Evolutionary conservation across 1,140 invertebrate genomes (phyloP), one percentile per base, ranked within the genome.

Genomic region (Papilio xuthus): DNA sequence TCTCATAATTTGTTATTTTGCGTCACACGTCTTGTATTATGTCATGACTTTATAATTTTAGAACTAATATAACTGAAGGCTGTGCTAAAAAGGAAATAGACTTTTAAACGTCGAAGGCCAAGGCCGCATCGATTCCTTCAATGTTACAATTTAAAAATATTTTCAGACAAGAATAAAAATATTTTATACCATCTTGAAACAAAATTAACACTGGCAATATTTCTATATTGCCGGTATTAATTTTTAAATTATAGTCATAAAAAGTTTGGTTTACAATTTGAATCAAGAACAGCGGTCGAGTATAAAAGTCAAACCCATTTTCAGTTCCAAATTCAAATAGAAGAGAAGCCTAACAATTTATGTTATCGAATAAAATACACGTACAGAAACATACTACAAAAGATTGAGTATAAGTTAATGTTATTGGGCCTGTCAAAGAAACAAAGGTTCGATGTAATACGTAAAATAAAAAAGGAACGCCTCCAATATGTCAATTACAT

Each of bases 1-100:
- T 42, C 41, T 67, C 26, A 28, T 23, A 20, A 13, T 23, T 26
- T 67, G 63, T 20, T 67, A 67, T 67, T 67, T 67, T 37, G 7
- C 32, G 4, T 18, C 18, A 18, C 6, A 18, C 15, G 15, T 47
- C 13, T 15, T 47, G 0, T 60, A 67, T 63, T 28, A 32, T 67
- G 60, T 67, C 26, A 67, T 67, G 26, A 12, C 28, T 67, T 18
- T 32, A 12, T 32, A 67, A 67, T 32, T 13, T 67, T 4, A 20
- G 4, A 56, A 56, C 50, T 53, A 12, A 28, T 67, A 12, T n/a
- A n/a, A n/a, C 4, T 4, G 10, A 12, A 28, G 60, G 1, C 23
- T 67, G 26, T 13, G 60, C 60, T 67, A 67, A 67, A 67, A 13
- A 60, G 56, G 4, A 60, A 60, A 60, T 60, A 67, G 23, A 63